Percentiles rank a stretch among this genome's conserved stretches.
Conservation (phyloP, 92 coral and sea anemone genomes). For the Epizoanthus fatuus region DNA sequence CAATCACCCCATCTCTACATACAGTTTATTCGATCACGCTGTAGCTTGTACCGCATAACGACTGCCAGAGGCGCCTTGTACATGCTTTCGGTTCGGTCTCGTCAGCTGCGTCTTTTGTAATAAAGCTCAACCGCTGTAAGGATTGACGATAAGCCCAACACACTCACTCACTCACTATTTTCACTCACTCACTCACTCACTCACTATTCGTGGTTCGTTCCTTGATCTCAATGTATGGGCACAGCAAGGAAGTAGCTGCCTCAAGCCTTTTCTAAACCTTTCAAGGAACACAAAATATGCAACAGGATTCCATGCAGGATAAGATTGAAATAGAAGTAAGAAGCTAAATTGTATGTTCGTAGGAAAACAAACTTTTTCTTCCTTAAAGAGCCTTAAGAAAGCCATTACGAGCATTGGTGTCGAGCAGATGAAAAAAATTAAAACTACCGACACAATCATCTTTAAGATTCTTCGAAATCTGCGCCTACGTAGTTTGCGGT, state of each 20-base stretch:
- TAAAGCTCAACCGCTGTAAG: no score
- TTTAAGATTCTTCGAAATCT: background rate
- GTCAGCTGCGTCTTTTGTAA: no score
- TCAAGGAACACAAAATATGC: constrained; percentile 8
- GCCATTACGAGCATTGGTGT: background rate
- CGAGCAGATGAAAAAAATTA: constrained; percentile 1
- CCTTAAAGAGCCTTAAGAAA: background rate
- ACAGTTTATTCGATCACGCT: no score
- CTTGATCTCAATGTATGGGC: background rate
- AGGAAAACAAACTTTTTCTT: background rate
- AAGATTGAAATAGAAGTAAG: background rate
- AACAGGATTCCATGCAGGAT: constrained; percentile 19
- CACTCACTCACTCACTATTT: no score
- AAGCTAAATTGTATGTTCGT: background rate
- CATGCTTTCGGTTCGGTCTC: no score
- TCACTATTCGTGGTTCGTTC: no score
- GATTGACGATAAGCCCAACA: no score
- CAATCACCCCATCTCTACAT: no score
- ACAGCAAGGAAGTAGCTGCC: background rate
- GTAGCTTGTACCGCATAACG: no score
- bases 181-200: no score
- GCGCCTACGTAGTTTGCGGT: background rate
- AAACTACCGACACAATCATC: background rate
- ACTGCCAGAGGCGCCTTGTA: no score
- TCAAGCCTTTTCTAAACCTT: constrained; percentile 5